Percentiles rank a stretch among this genome's conserved stretches.
Conservation (phyloP, 2,888 invertebrate species). For the Criorhina ranunculi region DNA sequence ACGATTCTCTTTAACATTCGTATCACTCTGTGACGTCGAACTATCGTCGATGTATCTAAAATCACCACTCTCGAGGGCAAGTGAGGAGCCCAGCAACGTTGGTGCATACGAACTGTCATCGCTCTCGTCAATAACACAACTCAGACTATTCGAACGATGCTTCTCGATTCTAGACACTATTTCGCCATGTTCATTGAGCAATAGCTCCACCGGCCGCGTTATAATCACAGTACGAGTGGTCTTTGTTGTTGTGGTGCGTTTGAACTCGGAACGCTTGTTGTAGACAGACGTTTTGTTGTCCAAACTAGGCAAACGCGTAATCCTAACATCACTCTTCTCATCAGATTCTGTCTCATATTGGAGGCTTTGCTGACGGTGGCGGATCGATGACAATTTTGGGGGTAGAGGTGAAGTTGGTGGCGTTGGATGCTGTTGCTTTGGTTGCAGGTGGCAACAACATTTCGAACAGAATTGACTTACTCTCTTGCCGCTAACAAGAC, state of each 20-base stretch:
- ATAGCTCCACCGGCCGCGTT: conserved; percentile 80
- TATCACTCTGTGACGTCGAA: conserved; percentile 82
- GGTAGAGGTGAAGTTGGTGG: conserved; percentile 61
- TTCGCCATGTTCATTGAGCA: conserved; percentile 82
- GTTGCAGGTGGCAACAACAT: conserved; percentile 81
- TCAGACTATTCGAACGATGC: conserved; percentile 82
- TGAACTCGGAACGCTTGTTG: conserved; percentile 80
- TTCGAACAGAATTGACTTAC: conserved; percentile 81
- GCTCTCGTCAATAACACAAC: conserved; percentile 81
- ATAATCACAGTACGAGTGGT: conserved; percentile 81
- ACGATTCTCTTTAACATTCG: conserved; percentile 77
- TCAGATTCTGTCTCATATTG: conserved; percentile 80
- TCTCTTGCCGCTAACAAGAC: conserved; percentile 77
- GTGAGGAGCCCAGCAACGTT: conserved; percentile 62
- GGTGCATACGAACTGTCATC: conserved; percentile 60
- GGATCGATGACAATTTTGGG: conserved; percentile 77
- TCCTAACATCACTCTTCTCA: conserved; percentile 79
- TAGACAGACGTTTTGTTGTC: conserved; percentile 71
- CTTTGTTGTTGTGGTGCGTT: conserved; percentile 81
- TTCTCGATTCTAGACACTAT: conserved; percentile 79
- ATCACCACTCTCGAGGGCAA: conserved; percentile 78
- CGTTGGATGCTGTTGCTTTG: conserved; percentile 73
- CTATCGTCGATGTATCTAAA: conserved; percentile 83
- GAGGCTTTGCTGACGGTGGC: conserved; percentile 77
- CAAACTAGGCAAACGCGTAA: conserved; percentile 78